Conservation (phyloP, 2,113 vertebrate species). For the Aplodontia rufa region DNA sequence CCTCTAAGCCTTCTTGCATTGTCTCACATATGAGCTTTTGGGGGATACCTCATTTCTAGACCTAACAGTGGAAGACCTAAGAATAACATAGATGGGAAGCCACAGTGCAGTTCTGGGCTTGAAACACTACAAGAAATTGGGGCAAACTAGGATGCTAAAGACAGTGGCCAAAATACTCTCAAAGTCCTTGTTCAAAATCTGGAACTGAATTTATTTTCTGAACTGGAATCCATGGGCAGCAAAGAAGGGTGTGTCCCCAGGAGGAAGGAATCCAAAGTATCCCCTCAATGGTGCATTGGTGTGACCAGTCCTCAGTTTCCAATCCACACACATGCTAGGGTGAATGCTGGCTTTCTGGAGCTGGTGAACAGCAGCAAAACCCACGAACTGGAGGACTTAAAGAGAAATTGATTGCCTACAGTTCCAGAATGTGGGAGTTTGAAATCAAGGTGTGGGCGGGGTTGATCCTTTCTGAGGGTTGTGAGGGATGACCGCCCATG, state of each 20-base stretch:
- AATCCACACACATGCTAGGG: too few relatives aligned
- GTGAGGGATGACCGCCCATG: too few relatives aligned
- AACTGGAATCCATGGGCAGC: not conserved
- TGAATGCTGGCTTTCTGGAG: not conserved
- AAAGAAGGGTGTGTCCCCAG: not conserved
- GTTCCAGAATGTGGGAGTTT: not conserved
- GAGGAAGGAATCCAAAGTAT: not conserved
- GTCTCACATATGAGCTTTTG: too few relatives aligned
- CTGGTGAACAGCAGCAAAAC: not conserved
- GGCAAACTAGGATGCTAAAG: not conserved
- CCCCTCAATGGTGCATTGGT: too few relatives aligned
- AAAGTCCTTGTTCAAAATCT: not conserved
- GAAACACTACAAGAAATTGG: not conserved
- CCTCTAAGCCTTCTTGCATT: too few relatives aligned
- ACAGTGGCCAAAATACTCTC: too few relatives aligned
- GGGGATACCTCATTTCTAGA: too few relatives aligned
- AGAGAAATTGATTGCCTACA: not conserved
- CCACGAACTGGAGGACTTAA: not conserved
- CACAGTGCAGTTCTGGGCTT: fast-evolving
- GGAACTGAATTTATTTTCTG: not conserved
- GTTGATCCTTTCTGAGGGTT: not conserved
- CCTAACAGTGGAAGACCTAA: fast-evolving
- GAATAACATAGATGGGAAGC: not conserved
- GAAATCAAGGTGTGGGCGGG: not conserved
- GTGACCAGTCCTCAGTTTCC: too few relatives aligned